phyloP scores from a whole-genome alignment of 2,113 vertebrate species.

The Barnardius zonarius region DNA sequence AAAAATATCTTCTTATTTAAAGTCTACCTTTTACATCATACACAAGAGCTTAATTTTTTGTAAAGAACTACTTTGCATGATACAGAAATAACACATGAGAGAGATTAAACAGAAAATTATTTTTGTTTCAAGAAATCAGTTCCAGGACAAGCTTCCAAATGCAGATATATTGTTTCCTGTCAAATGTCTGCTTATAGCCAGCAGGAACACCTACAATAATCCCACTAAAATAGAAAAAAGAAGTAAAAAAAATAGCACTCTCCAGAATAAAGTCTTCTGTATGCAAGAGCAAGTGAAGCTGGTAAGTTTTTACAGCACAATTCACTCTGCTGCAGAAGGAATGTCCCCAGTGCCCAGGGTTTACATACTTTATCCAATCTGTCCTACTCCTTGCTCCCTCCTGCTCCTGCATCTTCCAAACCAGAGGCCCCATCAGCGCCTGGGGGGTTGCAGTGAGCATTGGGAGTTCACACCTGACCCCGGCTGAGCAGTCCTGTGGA shows the following conservation, averaged over 20 bases:
- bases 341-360: background rate
- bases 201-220: background rate
- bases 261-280: background rate
- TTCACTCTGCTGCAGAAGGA: background rate
- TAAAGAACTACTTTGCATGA: background rate
- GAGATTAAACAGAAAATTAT: background rate
- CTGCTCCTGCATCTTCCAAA: background rate
- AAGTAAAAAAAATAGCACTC: background rate
- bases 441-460: accelerated
- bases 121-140: background rate
- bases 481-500: background rate
- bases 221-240: background rate
- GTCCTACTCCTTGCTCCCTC: background rate
- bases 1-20: background rate
- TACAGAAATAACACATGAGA: background rate
- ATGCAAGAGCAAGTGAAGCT: background rate
- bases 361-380: background rate
- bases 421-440: background rate
- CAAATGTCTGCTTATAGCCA: background rate
- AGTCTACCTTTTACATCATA: background rate
- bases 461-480: background rate
- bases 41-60: background rate
- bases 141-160: background rate
- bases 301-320: background rate
- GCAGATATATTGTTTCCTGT: background rate